Evolutionary conservation across 2,113 vertebrate genomes (phyloP).

Genomic region (Ellobius talpinus): DNA sequence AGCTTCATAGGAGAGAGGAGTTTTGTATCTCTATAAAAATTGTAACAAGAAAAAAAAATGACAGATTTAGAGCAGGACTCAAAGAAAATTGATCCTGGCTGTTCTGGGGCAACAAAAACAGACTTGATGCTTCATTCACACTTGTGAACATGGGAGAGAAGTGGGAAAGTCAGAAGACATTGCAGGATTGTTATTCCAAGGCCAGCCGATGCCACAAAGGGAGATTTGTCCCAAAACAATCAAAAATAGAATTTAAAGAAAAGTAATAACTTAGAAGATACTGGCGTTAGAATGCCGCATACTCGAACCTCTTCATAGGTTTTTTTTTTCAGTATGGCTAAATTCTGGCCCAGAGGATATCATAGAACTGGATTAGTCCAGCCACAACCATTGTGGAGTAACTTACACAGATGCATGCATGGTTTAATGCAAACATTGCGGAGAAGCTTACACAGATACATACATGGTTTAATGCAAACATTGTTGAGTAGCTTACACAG

Average conservation of each 20-base stretch:
- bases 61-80: not conserved
- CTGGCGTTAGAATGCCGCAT: not conserved
- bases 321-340: slow-evolving; percentile 26
- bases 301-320: not conserved
- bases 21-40: not conserved
- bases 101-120: not conserved
- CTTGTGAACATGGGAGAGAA: not conserved
- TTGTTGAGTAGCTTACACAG: not conserved
- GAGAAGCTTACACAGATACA: not conserved
- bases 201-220: not conserved
- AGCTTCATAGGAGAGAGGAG: not conserved
- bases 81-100: not conserved
- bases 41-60: not conserved
- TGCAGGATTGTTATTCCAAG: not conserved
- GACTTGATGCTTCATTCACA: not conserved
- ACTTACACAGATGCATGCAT: not conserved
- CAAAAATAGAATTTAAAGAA: not conserved
- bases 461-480: not conserved
- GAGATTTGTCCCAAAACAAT: not conserved
- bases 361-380: slow-evolving; percentile 32
- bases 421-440: not conserved
- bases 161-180: not conserved
- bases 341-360: slow-evolving; percentile 30
- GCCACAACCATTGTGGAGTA: not conserved
- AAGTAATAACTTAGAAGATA: not conserved